Percentiles rank a stretch among this genome's conserved stretches.
These are phyloP conservation scores for Callimico goeldii DNA, from an alignment of 2,797 vertebrate genomes.

Conservation along the genomic window DNA sequence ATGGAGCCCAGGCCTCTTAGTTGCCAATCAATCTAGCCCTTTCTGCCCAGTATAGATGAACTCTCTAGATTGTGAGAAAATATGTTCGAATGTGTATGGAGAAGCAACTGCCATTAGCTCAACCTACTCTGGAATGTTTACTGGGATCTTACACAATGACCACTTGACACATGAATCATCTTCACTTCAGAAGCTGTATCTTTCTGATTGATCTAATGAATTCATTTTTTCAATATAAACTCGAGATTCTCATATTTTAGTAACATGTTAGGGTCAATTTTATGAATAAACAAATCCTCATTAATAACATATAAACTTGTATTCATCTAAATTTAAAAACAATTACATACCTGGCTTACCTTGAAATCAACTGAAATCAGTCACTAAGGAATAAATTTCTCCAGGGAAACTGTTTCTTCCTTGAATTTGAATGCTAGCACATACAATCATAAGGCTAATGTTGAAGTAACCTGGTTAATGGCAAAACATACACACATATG, in stretches of 20 bases:
- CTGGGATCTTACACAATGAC: background rate
- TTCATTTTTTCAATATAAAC: background rate
- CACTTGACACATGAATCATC: background rate
- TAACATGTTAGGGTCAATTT: background rate
- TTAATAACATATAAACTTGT: background rate
- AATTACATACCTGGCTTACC: background rate
- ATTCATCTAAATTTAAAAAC: background rate
- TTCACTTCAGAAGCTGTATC: background rate
- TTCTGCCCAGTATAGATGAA: background rate
- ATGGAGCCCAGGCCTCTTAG: background rate
- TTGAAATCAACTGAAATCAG: constrained; percentile 5
- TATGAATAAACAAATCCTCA: background rate
- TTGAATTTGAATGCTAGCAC: background rate
- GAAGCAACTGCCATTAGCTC: background rate
- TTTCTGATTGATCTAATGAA: background rate
- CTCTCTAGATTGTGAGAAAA: background rate
- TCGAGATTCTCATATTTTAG: background rate
- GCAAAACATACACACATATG: background rate
- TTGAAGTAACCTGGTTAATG: background rate
- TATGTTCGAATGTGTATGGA: background rate
- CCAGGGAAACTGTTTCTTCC: background rate
- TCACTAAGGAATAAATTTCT: background rate
- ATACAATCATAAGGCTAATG: background rate
- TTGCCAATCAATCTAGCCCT: background rate
- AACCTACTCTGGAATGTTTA: background rate